Conservation (phyloP, 1,140 invertebrate genomes). For the Neotoxoptera formosana region DNA sequence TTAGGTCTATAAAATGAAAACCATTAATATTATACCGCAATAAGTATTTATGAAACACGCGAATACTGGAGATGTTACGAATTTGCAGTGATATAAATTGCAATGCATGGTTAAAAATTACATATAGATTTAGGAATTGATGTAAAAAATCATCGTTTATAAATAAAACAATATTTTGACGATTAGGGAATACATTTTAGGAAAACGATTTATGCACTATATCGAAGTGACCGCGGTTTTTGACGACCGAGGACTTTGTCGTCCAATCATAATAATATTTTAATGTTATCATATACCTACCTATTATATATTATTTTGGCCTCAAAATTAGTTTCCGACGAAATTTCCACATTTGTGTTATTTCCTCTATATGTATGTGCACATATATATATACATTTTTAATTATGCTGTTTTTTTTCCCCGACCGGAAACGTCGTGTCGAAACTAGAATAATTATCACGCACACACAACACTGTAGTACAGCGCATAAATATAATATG, state of each 20-base stretch:
- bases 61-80: background rate
- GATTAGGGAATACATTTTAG: background rate
- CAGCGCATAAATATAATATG: background rate
- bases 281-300: background rate
- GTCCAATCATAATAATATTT: background rate
- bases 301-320: background rate
- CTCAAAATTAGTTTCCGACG: background rate
- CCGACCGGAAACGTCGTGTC: constrained; percentile 2
- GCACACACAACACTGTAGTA: background rate
- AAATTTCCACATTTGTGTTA: background rate
- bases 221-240: no score
- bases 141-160: no score
- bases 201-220: background rate
- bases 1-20: no score
- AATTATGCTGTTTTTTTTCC: constrained; percentile 12
- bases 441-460: constrained; percentile 16
- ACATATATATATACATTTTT: background rate
- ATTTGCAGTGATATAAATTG: background rate
- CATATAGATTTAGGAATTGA: background rate
- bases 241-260: background rate
- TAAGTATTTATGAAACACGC: background rate
- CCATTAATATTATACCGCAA: no score
- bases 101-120: background rate
- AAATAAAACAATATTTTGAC: background rate
- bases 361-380: background rate